These are phyloP conservation scores for Harpegnathos saltator DNA, from an alignment of 1,140 invertebrate species.

Conservation along the genomic window DNA sequence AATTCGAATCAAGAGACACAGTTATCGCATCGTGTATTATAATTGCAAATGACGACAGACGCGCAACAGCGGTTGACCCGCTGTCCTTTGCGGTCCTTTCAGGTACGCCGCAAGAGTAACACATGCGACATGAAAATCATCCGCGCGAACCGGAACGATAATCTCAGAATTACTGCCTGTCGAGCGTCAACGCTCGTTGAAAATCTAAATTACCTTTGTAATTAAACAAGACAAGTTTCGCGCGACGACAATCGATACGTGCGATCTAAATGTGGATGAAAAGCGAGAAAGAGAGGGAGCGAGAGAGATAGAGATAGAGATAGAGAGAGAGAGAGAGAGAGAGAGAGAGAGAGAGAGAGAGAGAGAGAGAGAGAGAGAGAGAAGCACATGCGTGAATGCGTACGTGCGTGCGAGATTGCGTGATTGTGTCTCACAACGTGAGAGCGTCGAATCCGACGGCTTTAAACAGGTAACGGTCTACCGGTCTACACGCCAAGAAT, in stretches of 20 bases:
- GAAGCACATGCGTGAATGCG: constrained; percentile 13
- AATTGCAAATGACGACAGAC: neutral
- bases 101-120: neutral
- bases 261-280: constrained; percentile 58
- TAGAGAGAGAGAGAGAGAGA: neutral
- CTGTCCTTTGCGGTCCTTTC: no score
- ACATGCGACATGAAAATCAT: no score
- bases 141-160: neutral
- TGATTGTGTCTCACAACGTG: constrained; percentile 26
- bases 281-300: neutral
- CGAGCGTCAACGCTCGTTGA: neutral
- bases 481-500: constrained; percentile 60
- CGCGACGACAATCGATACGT: constrained; percentile 46
- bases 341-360: neutral
- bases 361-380: constrained; percentile 9
- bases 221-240: constrained; percentile 56
- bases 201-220: constrained; percentile 52
- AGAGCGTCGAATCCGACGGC: constrained; percentile 51
- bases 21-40: no score
- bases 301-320: constrained; percentile 9
- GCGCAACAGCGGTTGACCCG: neutral
- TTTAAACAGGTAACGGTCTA: constrained; percentile 63
- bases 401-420: constrained; percentile 39
- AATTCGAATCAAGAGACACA: no score
- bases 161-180: neutral